Evolutionary conservation across 2,888 invertebrate species (phyloP), one percentile per base, ranked within the genome.

Genomic region (Harpalus rubripes): DNA sequence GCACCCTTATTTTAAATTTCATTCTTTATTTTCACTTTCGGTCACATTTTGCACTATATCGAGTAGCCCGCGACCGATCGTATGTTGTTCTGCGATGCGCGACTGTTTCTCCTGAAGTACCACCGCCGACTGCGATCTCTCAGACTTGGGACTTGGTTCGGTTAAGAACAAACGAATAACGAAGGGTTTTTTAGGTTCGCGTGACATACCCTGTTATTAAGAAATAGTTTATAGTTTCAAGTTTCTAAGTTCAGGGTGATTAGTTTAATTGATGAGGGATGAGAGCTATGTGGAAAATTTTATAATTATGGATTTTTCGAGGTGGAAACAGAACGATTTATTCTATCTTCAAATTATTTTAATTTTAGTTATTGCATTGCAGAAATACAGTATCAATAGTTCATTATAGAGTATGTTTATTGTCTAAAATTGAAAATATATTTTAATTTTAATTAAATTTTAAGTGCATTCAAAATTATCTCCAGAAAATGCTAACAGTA

Each of bases 181-280:
- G 72, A 74, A 74, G 44, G 78, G 58, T 78, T 56, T 78, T 78
- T 39, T 78, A 56, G 59, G 59, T 15, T 78, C 18, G 59, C 59
- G 26, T 78, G 59, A 76, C n/a, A n/a, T 58, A 78, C 78, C 78
- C 78, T 78, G 58, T 78, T 78, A 78, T 78, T 78, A 78, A 74
- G 44, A 74, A 41, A 74, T 74, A 74, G 72, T 74, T 74, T 74
- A 74, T 74, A 44, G 72, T 74, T 44, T 74, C 10, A 16, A 41
- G 44, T 74, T 74, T 44, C 16, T 10, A 74, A 74, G 8, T 74
- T 74, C 44, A 74, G 18, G 39, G 72, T 74, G 18, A 44, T 74
- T 72, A 72, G 15, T 12, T 16, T 74, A 74, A 74, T 74, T 18
- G 44, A 41, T 68, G 4, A 4, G 6, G 15, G 15, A 68, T 32